phyloP scores from a whole-genome alignment of 2,888 invertebrate genomes.

The Drosophila kuntzei region DNA sequence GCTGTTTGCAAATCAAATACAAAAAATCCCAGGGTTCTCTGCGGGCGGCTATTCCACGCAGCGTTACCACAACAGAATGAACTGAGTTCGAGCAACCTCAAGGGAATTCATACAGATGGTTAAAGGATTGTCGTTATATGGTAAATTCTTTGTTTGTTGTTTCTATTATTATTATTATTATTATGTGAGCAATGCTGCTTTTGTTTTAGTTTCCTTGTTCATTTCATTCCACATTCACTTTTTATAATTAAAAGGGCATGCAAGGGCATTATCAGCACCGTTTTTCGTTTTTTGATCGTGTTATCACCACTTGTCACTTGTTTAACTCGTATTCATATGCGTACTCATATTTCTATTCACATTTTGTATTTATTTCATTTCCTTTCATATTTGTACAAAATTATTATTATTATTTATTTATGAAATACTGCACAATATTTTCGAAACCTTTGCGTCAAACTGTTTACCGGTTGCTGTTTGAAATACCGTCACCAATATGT shows the following conservation, averaged over 20 bases:
- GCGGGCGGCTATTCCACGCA: conserved; percentile 46
- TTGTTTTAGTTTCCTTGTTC: conserved; percentile 63
- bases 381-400: neutral
- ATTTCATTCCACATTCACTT: conserved; percentile 41
- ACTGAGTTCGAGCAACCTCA: conserved; percentile 15
- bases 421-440: neutral
- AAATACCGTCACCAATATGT: neutral
- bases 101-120: conserved; percentile 44
- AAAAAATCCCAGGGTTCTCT: conserved; percentile 26
- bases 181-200: conserved; percentile 39
- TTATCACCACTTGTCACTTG: conserved; percentile 16
- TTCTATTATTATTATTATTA: neutral
- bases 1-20: neutral
- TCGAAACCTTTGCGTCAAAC: neutral
- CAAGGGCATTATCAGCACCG: conserved; percentile 3
- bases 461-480: neutral
- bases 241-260: conserved; percentile 7
- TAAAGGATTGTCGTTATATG: conserved; percentile 4
- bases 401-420: neutral
- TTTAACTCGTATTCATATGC: neutral
- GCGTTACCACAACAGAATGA: conserved; percentile 36
- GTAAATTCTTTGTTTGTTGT: neutral
- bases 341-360: conserved; percentile 3
- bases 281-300: too few relatives aligned
- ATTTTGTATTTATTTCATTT: conserved; percentile 2